Evolutionary conservation across 1,140 invertebrate species (phyloP).

Genomic region (Drosophila lacertosa): DNA sequence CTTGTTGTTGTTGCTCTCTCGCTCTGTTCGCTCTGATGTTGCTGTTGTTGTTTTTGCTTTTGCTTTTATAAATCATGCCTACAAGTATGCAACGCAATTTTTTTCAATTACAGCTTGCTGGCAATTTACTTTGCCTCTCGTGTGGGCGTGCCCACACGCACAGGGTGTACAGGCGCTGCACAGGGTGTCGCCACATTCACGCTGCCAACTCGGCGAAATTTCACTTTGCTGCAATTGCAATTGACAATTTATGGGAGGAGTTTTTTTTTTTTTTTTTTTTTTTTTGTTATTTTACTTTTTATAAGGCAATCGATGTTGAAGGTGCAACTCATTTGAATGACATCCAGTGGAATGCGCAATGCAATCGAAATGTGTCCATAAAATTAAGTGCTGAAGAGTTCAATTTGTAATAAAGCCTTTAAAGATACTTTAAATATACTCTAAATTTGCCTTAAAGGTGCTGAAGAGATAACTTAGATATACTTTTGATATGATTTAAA

Average conservation of each 20-base stretch:
- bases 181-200: neutral
- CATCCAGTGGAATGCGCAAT: constrained; percentile 9
- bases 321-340: constrained; percentile 29
- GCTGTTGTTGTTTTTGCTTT: constrained; percentile 3
- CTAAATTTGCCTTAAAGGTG: too few species aligned
- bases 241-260: constrained; percentile 34
- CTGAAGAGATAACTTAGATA: too few species aligned
- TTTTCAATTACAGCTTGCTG: constrained; percentile 52
- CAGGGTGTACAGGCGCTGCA: neutral
- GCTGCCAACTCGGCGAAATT: constrained; percentile 23
- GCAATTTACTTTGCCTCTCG: constrained; percentile 26
- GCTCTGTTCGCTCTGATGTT: neutral
- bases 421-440: too few species aligned
- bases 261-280: neutral
- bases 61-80: constrained; percentile 48
- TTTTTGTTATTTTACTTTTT: neutral
- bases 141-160: neutral
- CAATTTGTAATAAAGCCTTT: too few species aligned
- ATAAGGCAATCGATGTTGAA: constrained; percentile 24
- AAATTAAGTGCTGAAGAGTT: neutral
- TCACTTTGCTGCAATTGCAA: constrained; percentile 34
- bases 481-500: too few species aligned
- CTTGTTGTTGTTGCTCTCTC: neutral
- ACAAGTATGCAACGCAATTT: constrained; percentile 55
- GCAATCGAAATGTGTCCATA: neutral